Percentiles rank a stretch among this genome's conserved stretches.
Conservation (phyloP, 37 sponge, comb jelly and placozoan species). For the Tethya wilhelma region DNA sequence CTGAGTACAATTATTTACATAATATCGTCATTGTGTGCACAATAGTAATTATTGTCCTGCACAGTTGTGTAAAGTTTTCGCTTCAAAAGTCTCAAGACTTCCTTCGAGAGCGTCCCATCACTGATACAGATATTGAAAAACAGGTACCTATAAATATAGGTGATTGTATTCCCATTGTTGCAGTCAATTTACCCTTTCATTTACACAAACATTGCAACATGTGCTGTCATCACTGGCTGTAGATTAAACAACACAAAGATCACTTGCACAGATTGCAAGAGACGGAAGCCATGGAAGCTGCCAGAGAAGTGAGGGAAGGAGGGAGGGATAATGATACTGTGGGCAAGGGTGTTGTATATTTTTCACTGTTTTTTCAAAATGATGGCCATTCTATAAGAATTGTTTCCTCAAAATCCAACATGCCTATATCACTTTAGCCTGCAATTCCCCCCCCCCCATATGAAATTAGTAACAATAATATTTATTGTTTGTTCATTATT, state of each 20-base stretch:
- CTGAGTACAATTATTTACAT: not conserved
- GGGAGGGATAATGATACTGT: not conserved
- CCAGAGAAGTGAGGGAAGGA: constrained; percentile 10
- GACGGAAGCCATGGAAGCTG: not conserved
- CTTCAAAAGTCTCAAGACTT: constrained; percentile 46
- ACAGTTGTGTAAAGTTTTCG: constrained; percentile 69
- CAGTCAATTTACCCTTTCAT: not conserved
- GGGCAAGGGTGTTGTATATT: no score
- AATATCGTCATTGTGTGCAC: not conserved
- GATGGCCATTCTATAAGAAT: no score
- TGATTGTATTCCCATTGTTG: not conserved
- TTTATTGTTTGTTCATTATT: no score
- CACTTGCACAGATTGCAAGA: not conserved
- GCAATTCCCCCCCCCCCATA: no score
- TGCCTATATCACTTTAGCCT: no score
- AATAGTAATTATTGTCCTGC: not conserved
- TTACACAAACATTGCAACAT: not conserved
- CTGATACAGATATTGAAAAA: constrained; percentile 27
- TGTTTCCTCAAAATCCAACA: no score
- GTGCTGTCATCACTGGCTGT: not conserved
- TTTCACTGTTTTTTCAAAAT: no score
- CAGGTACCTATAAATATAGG: constrained; percentile 24
- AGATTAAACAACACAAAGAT: constrained; percentile 10
- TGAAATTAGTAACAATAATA: no score
- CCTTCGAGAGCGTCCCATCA: constrained; percentile 31